Percentiles rank a stretch among this genome's conserved stretches.
These are phyloP conservation scores for Nemapogon koenigi DNA, from an alignment of 2,888 invertebrate genomes.

Conservation along the genomic window DNA sequence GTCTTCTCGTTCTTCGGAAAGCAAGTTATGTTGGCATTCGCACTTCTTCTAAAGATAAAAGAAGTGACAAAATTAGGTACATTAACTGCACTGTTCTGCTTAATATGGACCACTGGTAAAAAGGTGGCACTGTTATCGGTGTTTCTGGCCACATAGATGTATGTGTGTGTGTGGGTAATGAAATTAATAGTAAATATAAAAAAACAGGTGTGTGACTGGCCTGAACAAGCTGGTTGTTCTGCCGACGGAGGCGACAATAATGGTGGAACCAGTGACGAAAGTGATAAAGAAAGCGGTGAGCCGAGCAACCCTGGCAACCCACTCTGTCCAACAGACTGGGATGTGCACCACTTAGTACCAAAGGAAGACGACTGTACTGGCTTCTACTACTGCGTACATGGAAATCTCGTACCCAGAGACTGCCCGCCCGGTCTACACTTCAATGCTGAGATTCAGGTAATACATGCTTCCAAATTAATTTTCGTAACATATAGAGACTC, in stretches of 20 bases:
- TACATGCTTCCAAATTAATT: too few relatives aligned
- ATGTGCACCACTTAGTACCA: slow-evolving; percentile 15
- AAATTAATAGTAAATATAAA: slow-evolving; percentile 11
- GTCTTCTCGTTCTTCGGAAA: too few relatives aligned
- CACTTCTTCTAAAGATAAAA: too few relatives aligned
- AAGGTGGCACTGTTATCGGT: slow-evolving; percentile 15
- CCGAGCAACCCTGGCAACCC: neutral
- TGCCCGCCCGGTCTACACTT: slow-evolving; percentile 16
- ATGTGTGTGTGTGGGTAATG: slow-evolving; percentile 14
- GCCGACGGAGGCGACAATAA: neutral
- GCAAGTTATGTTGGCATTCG: too few relatives aligned
- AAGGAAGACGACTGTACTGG: slow-evolving; percentile 16
- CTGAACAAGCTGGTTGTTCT: slow-evolving; percentile 16
- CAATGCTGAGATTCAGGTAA: slow-evolving; percentile 15
- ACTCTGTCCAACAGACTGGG: slow-evolving; percentile 15
- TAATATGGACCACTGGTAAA: too few relatives aligned
- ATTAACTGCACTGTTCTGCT: too few relatives aligned
- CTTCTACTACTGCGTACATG: slow-evolving; percentile 18
- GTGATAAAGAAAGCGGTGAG: neutral
- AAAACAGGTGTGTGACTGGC: slow-evolving; percentile 18
- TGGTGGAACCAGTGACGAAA: neutral
- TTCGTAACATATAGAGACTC: neutral
- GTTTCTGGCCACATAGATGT: too few relatives aligned
- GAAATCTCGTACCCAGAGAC: slow-evolving; percentile 10
- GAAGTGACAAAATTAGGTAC: too few relatives aligned